Conservation (phyloP, 2,888 invertebrate species). For the Sabatieria punctata region DNA sequence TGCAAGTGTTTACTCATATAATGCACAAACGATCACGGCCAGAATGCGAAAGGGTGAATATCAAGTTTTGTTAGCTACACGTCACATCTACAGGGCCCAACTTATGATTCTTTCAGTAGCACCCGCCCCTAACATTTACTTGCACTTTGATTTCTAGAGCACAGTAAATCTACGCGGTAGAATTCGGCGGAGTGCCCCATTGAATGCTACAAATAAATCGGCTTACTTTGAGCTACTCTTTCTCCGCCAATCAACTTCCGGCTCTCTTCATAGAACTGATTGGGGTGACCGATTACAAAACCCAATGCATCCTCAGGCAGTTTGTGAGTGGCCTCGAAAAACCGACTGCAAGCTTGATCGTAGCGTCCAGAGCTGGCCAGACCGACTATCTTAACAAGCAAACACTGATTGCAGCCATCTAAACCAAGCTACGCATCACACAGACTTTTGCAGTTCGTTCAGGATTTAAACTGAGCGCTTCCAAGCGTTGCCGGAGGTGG, state of each 20-base stretch:
- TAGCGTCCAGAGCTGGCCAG: constrained; percentile 13
- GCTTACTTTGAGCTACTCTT: not conserved
- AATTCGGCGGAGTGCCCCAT: no score
- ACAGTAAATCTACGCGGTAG: no score
- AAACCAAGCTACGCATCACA: no score
- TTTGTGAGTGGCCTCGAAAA: constrained; percentile 23
- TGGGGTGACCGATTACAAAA: constrained; percentile 27
- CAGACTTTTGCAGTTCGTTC: not conserved
- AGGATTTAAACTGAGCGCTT: constrained; percentile 1
- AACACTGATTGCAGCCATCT: not conserved
- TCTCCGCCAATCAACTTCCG: constrained; percentile 4
- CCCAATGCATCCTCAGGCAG: constrained; percentile 20
- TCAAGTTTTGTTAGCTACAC: no score
- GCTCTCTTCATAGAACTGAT: constrained; percentile 25
- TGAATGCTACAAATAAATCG: no score
- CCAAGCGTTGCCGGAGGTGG: constrained; percentile 40
- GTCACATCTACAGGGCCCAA: no score
- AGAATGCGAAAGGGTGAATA: no score
- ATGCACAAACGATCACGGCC: no score
- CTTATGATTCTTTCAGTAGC: no score
- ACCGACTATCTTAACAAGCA: constrained; percentile 14
- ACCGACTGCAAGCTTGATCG: constrained; percentile 25
- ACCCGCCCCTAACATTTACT: no score
- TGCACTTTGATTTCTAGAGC: no score
- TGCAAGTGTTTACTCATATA: no score